phyloP scores from a whole-genome alignment of 2,797 vertebrate genomes.

The Thaleichthys pacificus region DNA sequence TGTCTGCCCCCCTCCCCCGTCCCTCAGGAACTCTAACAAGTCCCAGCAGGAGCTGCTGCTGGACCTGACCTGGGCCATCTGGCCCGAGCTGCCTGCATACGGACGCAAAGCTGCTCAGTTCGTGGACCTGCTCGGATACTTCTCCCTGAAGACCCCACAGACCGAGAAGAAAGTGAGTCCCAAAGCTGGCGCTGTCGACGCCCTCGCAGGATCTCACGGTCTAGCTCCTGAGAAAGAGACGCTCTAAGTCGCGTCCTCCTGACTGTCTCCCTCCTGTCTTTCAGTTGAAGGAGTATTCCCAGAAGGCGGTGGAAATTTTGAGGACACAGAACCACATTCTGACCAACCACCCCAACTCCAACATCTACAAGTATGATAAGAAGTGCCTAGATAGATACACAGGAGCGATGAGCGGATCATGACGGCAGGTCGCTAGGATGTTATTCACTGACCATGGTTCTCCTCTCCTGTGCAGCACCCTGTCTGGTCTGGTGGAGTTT shows the following conservation, averaged over 20 bases:
- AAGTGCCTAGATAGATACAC: background rate
- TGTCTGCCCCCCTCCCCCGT: background rate
- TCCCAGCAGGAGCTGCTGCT: constrained; percentile 93
- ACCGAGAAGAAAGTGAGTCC: constrained; percentile 86
- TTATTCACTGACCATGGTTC: background rate
- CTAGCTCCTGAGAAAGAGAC: too few species aligned
- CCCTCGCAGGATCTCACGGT: too few species aligned
- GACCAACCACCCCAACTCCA: constrained; percentile 98
- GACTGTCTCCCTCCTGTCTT: constrained; percentile 33
- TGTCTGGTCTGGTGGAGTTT: constrained; percentile 97
- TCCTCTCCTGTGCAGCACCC: constrained; percentile 74
- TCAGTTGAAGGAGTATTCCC: constrained; percentile 96
- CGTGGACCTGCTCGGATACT: constrained; percentile 96
- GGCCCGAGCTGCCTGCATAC: constrained; percentile 98
- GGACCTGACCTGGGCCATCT: constrained; percentile 98
- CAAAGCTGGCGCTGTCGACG: too few species aligned
- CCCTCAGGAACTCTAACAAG: constrained; percentile 91
- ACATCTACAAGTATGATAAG: constrained; percentile 94
- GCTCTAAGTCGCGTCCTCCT: too few species aligned
- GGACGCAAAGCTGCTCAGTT: constrained; percentile 98
- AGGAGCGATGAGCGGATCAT: background rate
- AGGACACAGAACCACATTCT: constrained; percentile 97
- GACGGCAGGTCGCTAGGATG: background rate
- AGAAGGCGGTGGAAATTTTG: constrained; percentile 97
- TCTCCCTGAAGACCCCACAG: constrained; percentile 97